Conservation (phyloP, 1,140 invertebrate genomes). For the Epicauta chinensis region DNA sequence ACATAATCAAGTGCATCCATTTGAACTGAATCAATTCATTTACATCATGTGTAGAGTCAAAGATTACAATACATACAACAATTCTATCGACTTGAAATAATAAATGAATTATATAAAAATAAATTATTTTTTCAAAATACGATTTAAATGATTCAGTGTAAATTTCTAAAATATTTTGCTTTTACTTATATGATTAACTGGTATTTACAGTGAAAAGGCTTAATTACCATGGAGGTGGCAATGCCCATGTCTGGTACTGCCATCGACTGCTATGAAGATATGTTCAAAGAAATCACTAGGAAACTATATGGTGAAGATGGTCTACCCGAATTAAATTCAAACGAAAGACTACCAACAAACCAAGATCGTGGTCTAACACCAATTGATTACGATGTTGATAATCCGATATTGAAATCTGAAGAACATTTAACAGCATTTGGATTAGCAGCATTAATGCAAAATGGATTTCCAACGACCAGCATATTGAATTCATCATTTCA, state of each 20-base stretch:
- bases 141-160: too few relatives aligned
- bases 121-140: too few relatives aligned
- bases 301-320: constrained; percentile 84
- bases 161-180: too few relatives aligned
- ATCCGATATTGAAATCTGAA: constrained; percentile 54
- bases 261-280: constrained; percentile 63
- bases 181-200: too few relatives aligned
- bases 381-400: constrained; percentile 44
- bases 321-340: constrained; percentile 47
- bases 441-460: constrained; percentile 64
- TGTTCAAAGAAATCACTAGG: constrained; percentile 83
- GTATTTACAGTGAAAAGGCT: constrained; percentile 8
- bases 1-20: too few relatives aligned
- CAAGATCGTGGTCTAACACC: constrained; percentile 39
- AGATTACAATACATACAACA: too few relatives aligned
- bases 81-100: too few relatives aligned
- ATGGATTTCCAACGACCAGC: constrained; percentile 57
- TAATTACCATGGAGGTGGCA: constrained; percentile 41
- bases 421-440: constrained; percentile 62
- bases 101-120: too few relatives aligned
- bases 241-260: constrained; percentile 47
- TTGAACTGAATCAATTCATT: too few relatives aligned
- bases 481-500: constrained; percentile 51
- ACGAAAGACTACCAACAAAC: constrained; percentile 38
- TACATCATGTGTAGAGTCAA: too few relatives aligned